phyloP scores from a whole-genome alignment of 2,888 invertebrate genomes.

The Biston stratarius region DNA sequence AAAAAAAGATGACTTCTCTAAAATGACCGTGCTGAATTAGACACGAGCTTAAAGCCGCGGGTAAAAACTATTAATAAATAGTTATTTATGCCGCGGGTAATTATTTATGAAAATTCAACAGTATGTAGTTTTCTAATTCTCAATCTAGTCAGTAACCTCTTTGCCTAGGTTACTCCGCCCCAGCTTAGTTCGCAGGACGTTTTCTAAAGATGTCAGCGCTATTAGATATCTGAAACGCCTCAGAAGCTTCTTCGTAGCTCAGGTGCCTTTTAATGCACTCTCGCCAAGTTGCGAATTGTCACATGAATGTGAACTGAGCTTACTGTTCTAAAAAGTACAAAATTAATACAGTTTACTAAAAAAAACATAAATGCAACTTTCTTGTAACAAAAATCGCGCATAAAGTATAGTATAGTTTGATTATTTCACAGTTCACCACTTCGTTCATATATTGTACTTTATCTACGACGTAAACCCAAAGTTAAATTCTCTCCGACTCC shows the following conservation, averaged over 20 bases:
- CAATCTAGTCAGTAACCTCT: not conserved
- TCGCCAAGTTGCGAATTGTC: slow-evolving; percentile 6
- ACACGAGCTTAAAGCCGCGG: too few species aligned
- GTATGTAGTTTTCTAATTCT: not conserved
- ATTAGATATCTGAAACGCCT: slow-evolving; percentile 13
- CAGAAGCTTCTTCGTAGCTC: slow-evolving; percentile 11
- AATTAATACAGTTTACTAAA: not conserved
- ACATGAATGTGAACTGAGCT: slow-evolving; percentile 1
- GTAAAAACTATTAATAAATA: too few species aligned
- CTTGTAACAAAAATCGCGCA: too few species aligned
- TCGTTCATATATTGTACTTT: not conserved
- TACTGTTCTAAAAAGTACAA: not conserved
- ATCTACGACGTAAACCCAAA: not conserved
- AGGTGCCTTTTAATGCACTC: slow-evolving; percentile 27
- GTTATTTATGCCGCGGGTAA: too few species aligned
- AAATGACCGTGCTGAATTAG: too few species aligned
- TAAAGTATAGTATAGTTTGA: too few species aligned
- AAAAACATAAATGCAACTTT: not conserved
- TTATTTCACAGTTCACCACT: too few species aligned
- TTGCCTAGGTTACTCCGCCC: slow-evolving; percentile 15
- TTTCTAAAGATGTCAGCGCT: slow-evolving; percentile 19
- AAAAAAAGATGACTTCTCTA: too few species aligned
- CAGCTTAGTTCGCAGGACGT: slow-evolving; percentile 29
- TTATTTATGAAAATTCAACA: not conserved
- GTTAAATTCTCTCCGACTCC: slow-evolving; percentile 14